phyloP scores from a whole-genome alignment of 2,888 invertebrate genomes.

The Nasonia oneida region DNA sequence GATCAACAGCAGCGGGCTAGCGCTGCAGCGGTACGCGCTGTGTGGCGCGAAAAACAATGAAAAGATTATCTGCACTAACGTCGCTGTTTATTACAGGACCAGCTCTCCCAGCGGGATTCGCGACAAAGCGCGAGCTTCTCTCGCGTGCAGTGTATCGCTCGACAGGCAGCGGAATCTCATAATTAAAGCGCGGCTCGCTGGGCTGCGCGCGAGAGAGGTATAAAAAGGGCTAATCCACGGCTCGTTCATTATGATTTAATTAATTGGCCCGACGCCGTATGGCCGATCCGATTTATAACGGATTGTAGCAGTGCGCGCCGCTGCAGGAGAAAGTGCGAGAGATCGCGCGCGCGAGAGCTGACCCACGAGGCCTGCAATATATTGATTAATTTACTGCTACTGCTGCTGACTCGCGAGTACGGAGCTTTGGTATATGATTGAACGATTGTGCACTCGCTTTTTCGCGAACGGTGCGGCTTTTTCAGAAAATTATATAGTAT shows the following conservation, averaged over 20 bases:
- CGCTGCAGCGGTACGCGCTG: background rate
- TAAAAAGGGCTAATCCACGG: constrained; percentile 63
- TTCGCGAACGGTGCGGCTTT: background rate
- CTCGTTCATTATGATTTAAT: constrained; percentile 65
- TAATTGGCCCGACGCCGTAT: constrained; percentile 61
- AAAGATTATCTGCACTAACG: constrained; percentile 18
- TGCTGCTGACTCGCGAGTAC: background rate
- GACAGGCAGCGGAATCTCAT: constrained; percentile 48
- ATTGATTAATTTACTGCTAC: background rate
- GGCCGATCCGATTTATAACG: constrained; percentile 24
- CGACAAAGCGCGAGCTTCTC: constrained; percentile 20
- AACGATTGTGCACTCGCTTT: background rate
- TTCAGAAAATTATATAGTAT: too few relatives aligned
- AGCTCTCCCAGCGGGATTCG: background rate
- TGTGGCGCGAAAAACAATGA: constrained; percentile 17
- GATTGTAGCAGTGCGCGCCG: background rate
- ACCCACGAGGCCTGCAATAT: background rate
- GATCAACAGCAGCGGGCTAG: background rate
- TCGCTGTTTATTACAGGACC: background rate
- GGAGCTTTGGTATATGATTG: background rate
- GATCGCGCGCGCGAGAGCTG: background rate
- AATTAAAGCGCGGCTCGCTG: constrained; percentile 47
- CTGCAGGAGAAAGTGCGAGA: background rate
- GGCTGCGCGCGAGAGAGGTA: constrained; percentile 21
- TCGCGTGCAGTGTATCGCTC: constrained; percentile 5